phyloP scores from a whole-genome alignment of 1,140 invertebrate species.

The Piezodorus guildinii region DNA sequence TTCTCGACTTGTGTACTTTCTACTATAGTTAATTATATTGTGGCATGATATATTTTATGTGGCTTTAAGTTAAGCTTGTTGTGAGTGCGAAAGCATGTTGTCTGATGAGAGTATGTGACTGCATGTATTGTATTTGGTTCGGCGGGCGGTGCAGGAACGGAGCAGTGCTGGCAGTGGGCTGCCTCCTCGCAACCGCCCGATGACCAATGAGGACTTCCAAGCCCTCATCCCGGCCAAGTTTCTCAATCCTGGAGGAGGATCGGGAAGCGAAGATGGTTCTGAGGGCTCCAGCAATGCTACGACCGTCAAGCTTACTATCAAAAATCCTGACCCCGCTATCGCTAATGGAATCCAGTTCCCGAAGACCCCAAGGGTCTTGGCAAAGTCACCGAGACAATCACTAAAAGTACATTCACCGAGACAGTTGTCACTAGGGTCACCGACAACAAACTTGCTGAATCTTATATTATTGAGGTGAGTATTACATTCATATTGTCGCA shows the following conservation, averaged over 20 bases:
- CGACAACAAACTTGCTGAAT: constrained; percentile 71
- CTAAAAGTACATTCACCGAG: constrained; percentile 86
- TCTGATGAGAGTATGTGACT: constrained; percentile 3
- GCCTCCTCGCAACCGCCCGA: constrained; percentile 40
- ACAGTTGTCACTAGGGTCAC: constrained; percentile 85
- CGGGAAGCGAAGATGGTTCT: background rate
- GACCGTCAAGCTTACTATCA: constrained; percentile 55
- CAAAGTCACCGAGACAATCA: constrained; percentile 81
- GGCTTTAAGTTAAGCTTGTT: constrained; percentile 2
- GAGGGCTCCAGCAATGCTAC: constrained; percentile 24
- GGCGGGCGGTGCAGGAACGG: constrained; percentile 4
- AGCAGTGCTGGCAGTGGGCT: background rate
- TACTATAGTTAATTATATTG: background rate
- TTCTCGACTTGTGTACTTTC: too few relatives aligned
- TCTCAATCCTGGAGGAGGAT: constrained; percentile 36
- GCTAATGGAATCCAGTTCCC: constrained; percentile 57
- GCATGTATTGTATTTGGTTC: background rate
- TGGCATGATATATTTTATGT: constrained; percentile 8
- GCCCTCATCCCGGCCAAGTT: constrained; percentile 85
- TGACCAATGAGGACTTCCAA: constrained; percentile 85
- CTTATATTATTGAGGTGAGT: constrained; percentile 77
- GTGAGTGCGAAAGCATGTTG: constrained; percentile 13
- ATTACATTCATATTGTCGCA: background rate
- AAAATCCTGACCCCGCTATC: constrained; percentile 43
- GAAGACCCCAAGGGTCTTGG: constrained; percentile 70